Conservation (phyloP, 2,888 invertebrate genomes). For the Leptogaster cylindrica region DNA sequence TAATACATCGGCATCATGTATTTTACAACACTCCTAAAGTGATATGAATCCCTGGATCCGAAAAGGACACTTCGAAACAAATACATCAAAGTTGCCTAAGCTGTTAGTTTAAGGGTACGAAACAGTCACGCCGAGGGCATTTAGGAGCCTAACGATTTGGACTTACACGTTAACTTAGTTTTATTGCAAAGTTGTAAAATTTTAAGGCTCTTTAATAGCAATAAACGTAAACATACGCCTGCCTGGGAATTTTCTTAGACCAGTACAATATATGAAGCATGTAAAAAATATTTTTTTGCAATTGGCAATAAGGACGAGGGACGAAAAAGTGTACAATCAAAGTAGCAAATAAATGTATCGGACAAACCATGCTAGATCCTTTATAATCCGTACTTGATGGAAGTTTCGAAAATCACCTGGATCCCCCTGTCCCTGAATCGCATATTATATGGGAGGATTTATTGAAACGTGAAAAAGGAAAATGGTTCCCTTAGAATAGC, state of each 20-base stretch:
- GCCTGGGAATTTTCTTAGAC: no score
- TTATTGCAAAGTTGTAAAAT: background rate
- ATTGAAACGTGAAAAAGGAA: slow-evolving; percentile 38
- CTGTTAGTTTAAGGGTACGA: background rate
- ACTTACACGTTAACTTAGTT: background rate
- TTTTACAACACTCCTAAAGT: no score
- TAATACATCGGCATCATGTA: no score
- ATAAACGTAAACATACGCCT: no score
- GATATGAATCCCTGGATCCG: no score
- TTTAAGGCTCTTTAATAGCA: no score
- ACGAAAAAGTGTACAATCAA: slow-evolving; percentile 16
- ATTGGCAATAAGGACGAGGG: background rate
- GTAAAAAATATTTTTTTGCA: no score
- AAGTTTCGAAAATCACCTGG: slow-evolving; percentile 34
- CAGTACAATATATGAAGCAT: no score
- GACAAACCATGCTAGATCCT: slow-evolving; percentile 22
- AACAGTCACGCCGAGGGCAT: background rate
- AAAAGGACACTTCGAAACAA: no score
- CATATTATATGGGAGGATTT: slow-evolving; percentile 4
- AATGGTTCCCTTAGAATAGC: slow-evolving; percentile 25
- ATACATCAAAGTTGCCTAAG: no score
- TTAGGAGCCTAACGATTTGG: no score
- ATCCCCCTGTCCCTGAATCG: background rate
- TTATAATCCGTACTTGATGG: slow-evolving; percentile 30
- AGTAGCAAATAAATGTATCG: background rate